phyloP scores from a whole-genome alignment of 2,797 vertebrate genomes.

The Tokudaia muenninki region DNA sequence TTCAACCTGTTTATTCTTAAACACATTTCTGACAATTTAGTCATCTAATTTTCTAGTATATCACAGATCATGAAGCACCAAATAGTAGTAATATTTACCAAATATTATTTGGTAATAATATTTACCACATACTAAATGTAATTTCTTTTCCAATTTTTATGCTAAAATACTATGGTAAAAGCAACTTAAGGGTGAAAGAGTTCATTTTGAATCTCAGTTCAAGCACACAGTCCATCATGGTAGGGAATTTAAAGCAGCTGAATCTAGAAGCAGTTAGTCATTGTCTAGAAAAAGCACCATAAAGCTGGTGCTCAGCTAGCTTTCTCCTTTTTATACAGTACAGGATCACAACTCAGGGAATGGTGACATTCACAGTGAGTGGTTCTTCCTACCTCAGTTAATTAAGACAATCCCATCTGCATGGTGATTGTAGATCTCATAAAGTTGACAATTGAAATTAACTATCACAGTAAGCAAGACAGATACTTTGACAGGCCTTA shows the following conservation, averaged over 20 bases:
- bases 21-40: conserved; percentile 29
- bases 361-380: not conserved
- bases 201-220: not conserved
- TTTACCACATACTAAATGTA: not conserved
- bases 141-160: not conserved
- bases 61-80: conserved; percentile 11
- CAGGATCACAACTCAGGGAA: not conserved
- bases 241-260: not conserved
- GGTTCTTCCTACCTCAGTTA: not conserved
- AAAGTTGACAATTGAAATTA: not conserved
- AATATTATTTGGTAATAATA: not conserved
- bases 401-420: not conserved
- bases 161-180: not conserved
- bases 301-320: not conserved
- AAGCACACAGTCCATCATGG: not conserved
- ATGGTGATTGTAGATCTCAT: not conserved
- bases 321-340: not conserved
- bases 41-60: conserved; percentile 42
- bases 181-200: not conserved
- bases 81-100: not conserved
- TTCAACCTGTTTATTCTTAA: conserved; percentile 32
- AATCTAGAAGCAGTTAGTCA: not conserved
- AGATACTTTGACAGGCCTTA: not conserved
- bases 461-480: not conserved
- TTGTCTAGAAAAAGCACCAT: not conserved